Conservation (phyloP, 53 echinoderm and acorn worm genomes). For the Actinopyga echinites region DNA sequence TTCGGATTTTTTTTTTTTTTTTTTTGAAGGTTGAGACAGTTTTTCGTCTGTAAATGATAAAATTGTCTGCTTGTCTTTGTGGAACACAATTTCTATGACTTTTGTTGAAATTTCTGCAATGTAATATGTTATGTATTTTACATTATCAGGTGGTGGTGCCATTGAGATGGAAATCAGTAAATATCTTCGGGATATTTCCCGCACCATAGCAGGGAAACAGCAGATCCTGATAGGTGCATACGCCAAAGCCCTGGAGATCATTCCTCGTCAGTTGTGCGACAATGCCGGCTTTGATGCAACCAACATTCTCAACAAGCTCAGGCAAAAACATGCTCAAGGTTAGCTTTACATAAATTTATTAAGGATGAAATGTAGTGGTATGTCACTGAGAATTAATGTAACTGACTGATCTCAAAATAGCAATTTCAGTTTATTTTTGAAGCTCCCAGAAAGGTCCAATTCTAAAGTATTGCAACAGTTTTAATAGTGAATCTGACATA, state of each 20-base stretch:
- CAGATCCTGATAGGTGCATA: conserved; percentile 98
- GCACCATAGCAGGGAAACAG: conserved; percentile 97
- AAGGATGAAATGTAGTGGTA: no score
- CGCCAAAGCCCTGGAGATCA: conserved; percentile 94
- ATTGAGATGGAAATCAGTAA: conserved; percentile 99
- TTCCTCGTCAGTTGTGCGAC: conserved; percentile 95
- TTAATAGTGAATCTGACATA: no score
- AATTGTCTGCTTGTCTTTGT: no score
- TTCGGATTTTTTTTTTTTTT: no score
- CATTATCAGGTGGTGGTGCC: conserved; percentile 87
- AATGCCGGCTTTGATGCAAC: conserved; percentile 99
- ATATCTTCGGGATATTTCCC: conserved; percentile 90
- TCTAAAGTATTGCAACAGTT: no score
- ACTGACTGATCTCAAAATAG: no score
- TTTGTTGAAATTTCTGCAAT: no score
- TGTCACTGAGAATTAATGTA: neutral
- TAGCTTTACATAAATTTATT: neutral
- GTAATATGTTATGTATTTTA: neutral
- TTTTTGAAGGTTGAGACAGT: no score
- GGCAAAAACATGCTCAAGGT: conserved; percentile 99
- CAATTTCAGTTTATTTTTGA: neutral
- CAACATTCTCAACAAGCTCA: conserved; percentile 94
- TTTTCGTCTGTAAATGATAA: no score
- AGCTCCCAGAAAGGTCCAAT: no score
- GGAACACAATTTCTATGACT: no score